Conservation (phyloP, 2,888 invertebrate genomes). For the Theretra japonica region DNA sequence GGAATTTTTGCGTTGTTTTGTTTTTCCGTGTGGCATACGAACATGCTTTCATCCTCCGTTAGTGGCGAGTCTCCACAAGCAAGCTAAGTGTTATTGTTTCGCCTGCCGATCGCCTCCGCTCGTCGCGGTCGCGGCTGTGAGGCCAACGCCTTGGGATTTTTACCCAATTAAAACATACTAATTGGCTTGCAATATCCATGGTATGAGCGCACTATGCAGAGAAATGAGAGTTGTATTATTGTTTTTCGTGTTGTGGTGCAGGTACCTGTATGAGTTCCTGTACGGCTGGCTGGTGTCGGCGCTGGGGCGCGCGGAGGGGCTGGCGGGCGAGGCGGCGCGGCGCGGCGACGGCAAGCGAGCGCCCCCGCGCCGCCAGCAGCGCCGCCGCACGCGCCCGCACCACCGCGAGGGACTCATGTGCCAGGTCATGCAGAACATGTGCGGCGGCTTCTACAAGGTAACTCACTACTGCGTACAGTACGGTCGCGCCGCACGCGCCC, state of each 20-base stretch:
- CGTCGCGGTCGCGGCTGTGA: too few relatives aligned
- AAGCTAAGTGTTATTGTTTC: too few relatives aligned
- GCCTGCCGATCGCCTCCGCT: too few relatives aligned
- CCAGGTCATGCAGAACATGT: constrained; percentile 96
- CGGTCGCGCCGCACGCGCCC: constrained; percentile 89
- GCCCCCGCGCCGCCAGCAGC: constrained; percentile 83
- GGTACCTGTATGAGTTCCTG: constrained; percentile 97
- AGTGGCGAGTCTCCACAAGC: too few relatives aligned
- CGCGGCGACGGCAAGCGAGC: constrained; percentile 63
- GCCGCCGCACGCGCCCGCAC: constrained; percentile 91
- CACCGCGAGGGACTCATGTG: constrained; percentile 93
- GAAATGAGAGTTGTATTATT: too few relatives aligned
- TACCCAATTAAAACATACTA: too few relatives aligned
- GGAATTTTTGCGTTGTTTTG: too few relatives aligned
- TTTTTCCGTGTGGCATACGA: too few relatives aligned
- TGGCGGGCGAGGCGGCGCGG: constrained; percentile 86
- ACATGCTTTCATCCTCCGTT: too few relatives aligned
- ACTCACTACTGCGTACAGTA: background rate
- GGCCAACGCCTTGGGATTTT: too few relatives aligned
- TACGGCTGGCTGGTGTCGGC: constrained; percentile 97
- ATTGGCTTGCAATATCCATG: too few relatives aligned
- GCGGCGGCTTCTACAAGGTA: constrained; percentile 97
- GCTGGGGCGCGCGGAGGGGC: constrained; percentile 93
- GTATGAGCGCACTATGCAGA: too few relatives aligned
- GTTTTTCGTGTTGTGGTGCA: constrained; percentile 48